Base-by-base conservation (phyloP, 2,113 vertebrate species). In the Tyto alba region DNA sequence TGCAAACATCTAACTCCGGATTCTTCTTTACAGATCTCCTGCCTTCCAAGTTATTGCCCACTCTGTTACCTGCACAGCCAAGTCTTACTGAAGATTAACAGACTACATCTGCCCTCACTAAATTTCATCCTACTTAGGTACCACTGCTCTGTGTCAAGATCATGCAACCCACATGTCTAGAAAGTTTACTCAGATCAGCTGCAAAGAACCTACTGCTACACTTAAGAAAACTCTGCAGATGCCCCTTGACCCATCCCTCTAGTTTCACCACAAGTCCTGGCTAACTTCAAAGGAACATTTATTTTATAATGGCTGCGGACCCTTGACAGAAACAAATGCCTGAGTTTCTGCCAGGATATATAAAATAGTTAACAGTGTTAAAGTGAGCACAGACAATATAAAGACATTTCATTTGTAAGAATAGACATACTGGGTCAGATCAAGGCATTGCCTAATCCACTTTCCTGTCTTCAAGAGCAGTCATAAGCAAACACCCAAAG, bases 231-330 rank as follows among this genome's bases (percentile, higher is more conserved):
- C 30, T 48, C 64, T 19, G 34, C 63, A 63, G 25, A 91, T 60
- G 26, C 3, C 20, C 48, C 53, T 11, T 30, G 21, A 56, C 22
- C 36, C 41, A 90, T 45, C 62, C 41, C 69, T 82, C 63, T 40
- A 7, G 15, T 38, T 3, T 69, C 53, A 48, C 10, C 45, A 36
- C 0, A 0, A 81, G 36, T 38, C 47, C 38, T 64, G 10, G 34
- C 25, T 57, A 67, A 69, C 22, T 83, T 80, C 59, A 80, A 90
- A 86, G n/a, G 55, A 64, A 81, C 17, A 34, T 55, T 67, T 56
- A 43, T 68, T 76, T 79, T 41, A 14, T 36, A 92, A 83, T 10
- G n/a, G 55, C 15, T 68, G 26, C 63, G 83, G 55, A 76, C 11
- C 3, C 3, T n/a, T 89, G 19, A 47, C 32, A 81, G 13, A 85